Conservation (phyloP, 1,140 invertebrate genomes). For the Drosophila gunungcola region DNA sequence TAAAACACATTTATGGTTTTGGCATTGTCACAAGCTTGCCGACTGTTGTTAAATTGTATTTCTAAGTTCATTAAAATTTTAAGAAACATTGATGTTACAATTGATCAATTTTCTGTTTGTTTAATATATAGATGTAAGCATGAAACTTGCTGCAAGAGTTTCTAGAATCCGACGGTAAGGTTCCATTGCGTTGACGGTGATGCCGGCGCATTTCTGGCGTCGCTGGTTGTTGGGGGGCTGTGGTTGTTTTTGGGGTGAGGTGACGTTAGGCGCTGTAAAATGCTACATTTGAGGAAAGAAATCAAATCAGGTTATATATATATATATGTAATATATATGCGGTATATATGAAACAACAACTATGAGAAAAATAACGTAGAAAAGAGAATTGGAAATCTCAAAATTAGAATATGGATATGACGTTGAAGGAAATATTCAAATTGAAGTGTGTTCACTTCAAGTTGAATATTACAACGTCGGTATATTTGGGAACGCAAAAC, state of each 20-base stretch:
- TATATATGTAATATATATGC: constrained; percentile 55
- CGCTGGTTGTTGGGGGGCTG: constrained; percentile 7
- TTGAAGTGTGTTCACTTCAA: constrained; percentile 58
- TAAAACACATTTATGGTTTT: constrained; percentile 21
- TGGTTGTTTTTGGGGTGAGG: constrained; percentile 39
- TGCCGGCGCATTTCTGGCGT: constrained; percentile 26
- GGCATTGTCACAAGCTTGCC: constrained; percentile 79
- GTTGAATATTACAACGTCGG: constrained; percentile 56
- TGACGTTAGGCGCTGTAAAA: constrained; percentile 72
- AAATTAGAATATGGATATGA: constrained; percentile 31
- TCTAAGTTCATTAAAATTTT: constrained; percentile 75
- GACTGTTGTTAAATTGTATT: constrained; percentile 68
- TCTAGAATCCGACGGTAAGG: constrained; percentile 49
- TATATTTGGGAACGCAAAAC: constrained; percentile 34
- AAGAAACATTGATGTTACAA: constrained; percentile 64
- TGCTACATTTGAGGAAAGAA: constrained; percentile 81
- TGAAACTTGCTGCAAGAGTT: constrained; percentile 60
- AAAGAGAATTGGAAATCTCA: constrained; percentile 46
- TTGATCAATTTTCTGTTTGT: constrained; percentile 57
- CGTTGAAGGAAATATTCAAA: constrained; percentile 62
- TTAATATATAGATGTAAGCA: constrained; percentile 52
- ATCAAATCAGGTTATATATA: constrained; percentile 79
- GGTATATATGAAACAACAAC: constrained; percentile 57
- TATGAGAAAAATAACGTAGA: constrained; percentile 39
- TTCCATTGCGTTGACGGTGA: constrained; percentile 36